Evolutionary conservation across 2,888 invertebrate genomes (phyloP).

Genomic region (Heliconius ismenius): DNA sequence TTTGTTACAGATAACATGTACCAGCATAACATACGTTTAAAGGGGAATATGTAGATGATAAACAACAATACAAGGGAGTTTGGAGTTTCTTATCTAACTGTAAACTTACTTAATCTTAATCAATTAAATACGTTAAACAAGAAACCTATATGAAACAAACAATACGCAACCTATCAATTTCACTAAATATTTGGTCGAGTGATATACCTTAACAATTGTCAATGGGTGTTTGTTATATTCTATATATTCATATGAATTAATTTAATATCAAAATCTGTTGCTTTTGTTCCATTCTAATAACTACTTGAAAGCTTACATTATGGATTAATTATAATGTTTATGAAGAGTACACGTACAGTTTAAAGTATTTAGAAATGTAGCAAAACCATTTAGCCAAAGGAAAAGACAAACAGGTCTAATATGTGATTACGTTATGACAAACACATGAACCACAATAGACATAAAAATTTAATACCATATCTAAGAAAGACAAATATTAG

Average conservation of each 20-base stretch:
- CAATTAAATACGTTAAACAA: background rate
- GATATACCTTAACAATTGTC: too few relatives aligned
- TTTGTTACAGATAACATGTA: slow-evolving; percentile 11
- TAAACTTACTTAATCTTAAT: background rate
- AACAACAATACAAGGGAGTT: background rate
- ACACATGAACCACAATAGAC: background rate
- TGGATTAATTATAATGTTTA: background rate
- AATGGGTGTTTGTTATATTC: background rate
- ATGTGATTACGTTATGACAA: background rate
- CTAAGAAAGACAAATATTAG: background rate
- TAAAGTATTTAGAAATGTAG: background rate
- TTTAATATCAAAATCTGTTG: background rate
- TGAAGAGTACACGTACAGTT: background rate
- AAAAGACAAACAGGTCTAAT: background rate
- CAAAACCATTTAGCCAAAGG: background rate
- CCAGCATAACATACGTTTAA: background rate
- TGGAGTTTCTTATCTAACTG: background rate
- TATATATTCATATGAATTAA: background rate
- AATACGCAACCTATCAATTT: background rate
- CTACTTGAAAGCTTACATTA: background rate
- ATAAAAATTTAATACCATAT: background rate
- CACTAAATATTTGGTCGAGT: background rate
- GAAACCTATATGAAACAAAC: background rate
- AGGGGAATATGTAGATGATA: background rate
- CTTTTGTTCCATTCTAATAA: background rate